A percentile compares a stretch with the other conserved stretches of the same genome.
Conservation (phyloP, 2,797 vertebrate genomes). For the Macroramphosus scolopax region DNA sequence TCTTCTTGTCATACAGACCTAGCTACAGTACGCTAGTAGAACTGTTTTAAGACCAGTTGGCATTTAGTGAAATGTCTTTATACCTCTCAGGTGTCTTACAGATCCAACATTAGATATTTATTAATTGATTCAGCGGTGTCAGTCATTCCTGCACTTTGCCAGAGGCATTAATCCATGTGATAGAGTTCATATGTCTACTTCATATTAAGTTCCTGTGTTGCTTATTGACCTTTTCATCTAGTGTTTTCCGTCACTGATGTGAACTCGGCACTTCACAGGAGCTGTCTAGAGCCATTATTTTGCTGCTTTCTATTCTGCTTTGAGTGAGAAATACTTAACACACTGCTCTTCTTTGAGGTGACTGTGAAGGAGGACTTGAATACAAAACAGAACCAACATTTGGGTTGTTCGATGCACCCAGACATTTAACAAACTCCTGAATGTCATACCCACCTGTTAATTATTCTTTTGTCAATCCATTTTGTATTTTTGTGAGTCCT, state of each 20-base stretch:
- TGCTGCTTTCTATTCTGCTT: conserved; percentile 54
- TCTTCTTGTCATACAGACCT: too few species aligned
- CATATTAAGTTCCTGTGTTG: conserved; percentile 74
- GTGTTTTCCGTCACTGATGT: conserved; percentile 57
- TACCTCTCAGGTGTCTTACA: conserved; percentile 54
- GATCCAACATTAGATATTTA: conserved; percentile 67
- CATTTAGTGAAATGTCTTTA: conserved; percentile 71
- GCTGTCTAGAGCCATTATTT: conserved; percentile 69
- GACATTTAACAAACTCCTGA: too few species aligned
- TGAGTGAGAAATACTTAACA: conserved; percentile 51
- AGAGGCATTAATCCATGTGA: conserved; percentile 74
- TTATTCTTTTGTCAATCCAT: not conserved
- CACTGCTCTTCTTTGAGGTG: conserved; percentile 18
- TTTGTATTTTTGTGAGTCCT: too few species aligned
- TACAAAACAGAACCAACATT: conserved; percentile 9
- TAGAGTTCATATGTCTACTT: conserved; percentile 76
- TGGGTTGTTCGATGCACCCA: conserved; percentile 1
- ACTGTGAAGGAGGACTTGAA: conserved; percentile 10
- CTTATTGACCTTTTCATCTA: conserved; percentile 81
- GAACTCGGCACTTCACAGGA: conserved; percentile 59
- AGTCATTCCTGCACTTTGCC: conserved; percentile 69
- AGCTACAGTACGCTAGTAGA: too few species aligned
- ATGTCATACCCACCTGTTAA: conserved; percentile 6
- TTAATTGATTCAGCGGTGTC: conserved; percentile 74
- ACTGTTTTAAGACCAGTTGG: conserved; percentile 55